Base-by-base conservation (phyloP, 92 coral and sea anemone species). In the Micromussa lordhowensis region DNA sequence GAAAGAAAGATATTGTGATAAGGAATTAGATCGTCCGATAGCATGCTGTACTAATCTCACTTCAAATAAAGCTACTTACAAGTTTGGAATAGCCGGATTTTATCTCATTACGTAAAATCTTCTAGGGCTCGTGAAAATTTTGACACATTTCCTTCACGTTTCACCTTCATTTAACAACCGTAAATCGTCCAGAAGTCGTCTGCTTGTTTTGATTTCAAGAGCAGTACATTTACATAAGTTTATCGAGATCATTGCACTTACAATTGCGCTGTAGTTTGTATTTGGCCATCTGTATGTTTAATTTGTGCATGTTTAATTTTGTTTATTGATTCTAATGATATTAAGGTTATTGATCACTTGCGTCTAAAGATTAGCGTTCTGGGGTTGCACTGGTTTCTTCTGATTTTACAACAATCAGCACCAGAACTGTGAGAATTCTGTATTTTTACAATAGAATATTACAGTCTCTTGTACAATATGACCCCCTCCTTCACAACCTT, bases 201-300 rank as follows among this genome's bases (percentile, higher is more conserved):
- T 49, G 24, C 35, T 79, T 79, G 64, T 79, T 79, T 78, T 55
- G 68, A 9, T 26, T 53, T 55, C 40, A 79, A 55, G 68, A 19
- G 19, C 66, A 49, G 32, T 17, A 53, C 82, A 28, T 30, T 49
- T 28, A 9, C 5, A 22, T 12, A 38, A 32, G 30, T 49, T 24
- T 26, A 9, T 15, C 51, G 54, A 36, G 18, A 22, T 4, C 24
- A 21, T 75, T 35, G 29, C 53, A 61, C 10, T 22, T 38, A 75
- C 49, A 35, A 5, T 17, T n/a, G 80, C 44, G 12, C 32, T 40
- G 24, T 22, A 61, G 26, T 17, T 44, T 76, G 29, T 35, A 75
- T 24, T 40, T 40, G 21, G 34, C 18, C 80, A 24, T 21, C 4
- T n/a, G 12, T 18, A 9, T 5, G 48, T 29, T 19, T 1, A 22